Percentiles rank a stretch among this genome's conserved stretches.
Conservation (phyloP, 53 echinoderm and acorn worm genomes). For the Mesocentrotus franciscanus region DNA sequence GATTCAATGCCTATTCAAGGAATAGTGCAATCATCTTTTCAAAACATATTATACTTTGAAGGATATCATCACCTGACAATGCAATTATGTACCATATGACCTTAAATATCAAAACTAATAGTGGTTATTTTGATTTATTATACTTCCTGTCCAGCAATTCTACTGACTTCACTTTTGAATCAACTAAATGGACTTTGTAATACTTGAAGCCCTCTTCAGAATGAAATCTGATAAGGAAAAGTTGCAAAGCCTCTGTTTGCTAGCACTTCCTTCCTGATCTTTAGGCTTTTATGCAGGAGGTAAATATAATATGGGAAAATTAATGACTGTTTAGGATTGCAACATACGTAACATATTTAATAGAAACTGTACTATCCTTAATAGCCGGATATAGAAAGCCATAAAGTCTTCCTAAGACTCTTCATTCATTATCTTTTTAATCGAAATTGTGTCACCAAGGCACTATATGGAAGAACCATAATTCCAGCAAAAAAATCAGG, state of each 20-base stretch:
- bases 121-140: background rate
- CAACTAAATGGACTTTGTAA: background rate
- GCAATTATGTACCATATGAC: background rate
- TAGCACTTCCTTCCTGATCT: background rate
- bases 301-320: background rate
- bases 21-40: background rate
- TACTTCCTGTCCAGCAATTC: background rate
- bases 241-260: background rate
- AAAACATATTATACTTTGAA: background rate
- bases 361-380: background rate
- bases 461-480: background rate
- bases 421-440: background rate
- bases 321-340: background rate
- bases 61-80: background rate
- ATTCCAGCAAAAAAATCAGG: background rate
- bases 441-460: background rate
- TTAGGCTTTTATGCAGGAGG: background rate
- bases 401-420: background rate
- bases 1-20: background rate
- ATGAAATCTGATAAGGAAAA: constrained; percentile 8
- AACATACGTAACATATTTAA: background rate
- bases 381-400: background rate
- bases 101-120: background rate
- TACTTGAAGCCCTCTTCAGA: background rate
- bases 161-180: background rate